Evolutionary conservation across 1,140 invertebrate species (phyloP).

Genomic region (Nasonia giraulti): DNA sequence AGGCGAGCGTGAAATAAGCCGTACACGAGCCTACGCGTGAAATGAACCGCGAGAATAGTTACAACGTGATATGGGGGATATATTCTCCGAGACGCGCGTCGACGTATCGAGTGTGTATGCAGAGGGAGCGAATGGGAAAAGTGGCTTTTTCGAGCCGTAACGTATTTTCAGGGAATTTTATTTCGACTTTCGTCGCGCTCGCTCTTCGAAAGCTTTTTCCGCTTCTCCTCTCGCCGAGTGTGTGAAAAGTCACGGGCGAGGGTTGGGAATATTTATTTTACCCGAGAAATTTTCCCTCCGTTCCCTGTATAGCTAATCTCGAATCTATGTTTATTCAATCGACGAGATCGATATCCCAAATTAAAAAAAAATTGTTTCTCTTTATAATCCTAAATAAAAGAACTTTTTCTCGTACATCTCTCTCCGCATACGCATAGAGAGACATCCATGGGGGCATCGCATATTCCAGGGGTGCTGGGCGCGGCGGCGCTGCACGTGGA

Average conservation of each 20-base stretch:
- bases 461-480: not conserved
- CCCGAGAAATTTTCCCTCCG: no score
- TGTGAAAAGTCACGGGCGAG: not conserved
- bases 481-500: conserved; percentile 26
- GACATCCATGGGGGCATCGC: not conserved
- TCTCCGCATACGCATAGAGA: no score
- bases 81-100: not conserved
- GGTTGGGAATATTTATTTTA: no score
- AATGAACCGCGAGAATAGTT: conserved; percentile 25
- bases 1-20: conserved; percentile 41
- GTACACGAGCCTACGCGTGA: not conserved
- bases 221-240: not conserved
- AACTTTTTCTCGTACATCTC: no score
- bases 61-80: not conserved
- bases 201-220: not conserved
- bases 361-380: no score
- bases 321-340: no score
- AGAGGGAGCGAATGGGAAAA: conserved; percentile 13
- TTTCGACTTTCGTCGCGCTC: not conserved
- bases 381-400: no score
- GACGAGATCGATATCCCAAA: no score
- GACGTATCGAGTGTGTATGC: not conserved
- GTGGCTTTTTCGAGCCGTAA: conserved; percentile 34
- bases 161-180: conserved; percentile 38
- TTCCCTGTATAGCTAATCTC: no score